These are phyloP conservation scores for Fundulus diaphanus DNA, from an alignment of 2,797 vertebrate species.

Conservation along the genomic window DNA sequence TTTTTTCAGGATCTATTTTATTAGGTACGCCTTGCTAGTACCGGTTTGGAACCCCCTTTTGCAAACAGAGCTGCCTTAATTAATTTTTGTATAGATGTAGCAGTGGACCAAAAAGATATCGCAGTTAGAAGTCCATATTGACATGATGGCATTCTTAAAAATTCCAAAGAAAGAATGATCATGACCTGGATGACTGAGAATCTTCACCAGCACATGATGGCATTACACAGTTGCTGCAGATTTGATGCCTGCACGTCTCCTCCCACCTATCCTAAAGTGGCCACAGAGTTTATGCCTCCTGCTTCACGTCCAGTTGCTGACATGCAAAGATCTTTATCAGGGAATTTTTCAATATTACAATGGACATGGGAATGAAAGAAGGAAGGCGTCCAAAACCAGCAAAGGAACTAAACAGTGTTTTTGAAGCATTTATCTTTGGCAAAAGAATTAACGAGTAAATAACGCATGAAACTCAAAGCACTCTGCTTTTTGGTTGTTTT, in stretches of 20 bases:
- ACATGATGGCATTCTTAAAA: too few relatives aligned
- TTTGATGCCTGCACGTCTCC: not conserved
- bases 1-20: conserved; percentile 1
- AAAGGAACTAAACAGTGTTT: not conserved
- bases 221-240: not conserved
- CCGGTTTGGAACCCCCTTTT: not conserved
- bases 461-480: not conserved
- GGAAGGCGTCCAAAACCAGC: conserved; percentile 8
- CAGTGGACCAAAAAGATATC: not conserved
- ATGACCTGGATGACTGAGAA: too few relatives aligned
- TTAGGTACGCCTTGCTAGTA: conserved; percentile 6
- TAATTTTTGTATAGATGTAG: not conserved
- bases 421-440: not conserved
- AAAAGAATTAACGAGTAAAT: not conserved
- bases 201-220: too few relatives aligned
- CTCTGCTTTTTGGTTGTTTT: conserved; percentile 5
- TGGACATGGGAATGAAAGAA: not conserved
- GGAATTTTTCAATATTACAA: not conserved
- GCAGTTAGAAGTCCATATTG: not conserved
- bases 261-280: not conserved
- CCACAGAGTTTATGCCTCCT: not conserved
- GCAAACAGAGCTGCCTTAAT: not conserved
- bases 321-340: conserved; percentile 24
- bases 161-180: too few relatives aligned
- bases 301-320: not conserved